Evolutionary conservation across 2,888 invertebrate species (phyloP).

Genomic region (Drosophila rubida): DNA sequence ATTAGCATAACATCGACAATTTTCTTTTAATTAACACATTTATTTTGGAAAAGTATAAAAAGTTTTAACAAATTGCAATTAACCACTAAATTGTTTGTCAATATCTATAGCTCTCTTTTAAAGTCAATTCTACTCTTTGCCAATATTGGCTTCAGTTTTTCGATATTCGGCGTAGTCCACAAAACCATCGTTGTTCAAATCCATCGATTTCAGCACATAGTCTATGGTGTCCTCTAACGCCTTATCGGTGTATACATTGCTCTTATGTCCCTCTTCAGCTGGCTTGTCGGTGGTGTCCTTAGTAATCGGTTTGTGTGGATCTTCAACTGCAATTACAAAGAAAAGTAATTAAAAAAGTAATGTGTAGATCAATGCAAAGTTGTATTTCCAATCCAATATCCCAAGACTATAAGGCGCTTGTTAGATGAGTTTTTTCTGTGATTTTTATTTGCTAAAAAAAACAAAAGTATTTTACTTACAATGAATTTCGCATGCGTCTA

Average conservation of each 20-base stretch:
- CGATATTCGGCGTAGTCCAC: conserved; percentile 89
- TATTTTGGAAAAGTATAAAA: conserved; percentile 49
- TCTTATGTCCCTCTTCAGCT: conserved; percentile 57
- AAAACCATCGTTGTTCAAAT: conserved; percentile 90
- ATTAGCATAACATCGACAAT: neutral
- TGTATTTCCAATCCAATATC: neutral
- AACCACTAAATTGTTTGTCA: conserved; percentile 14
- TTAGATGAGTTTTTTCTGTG: conserved; percentile 15
- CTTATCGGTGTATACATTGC: conserved; percentile 86
- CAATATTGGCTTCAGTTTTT: conserved; percentile 65
- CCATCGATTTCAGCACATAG: conserved; percentile 88
- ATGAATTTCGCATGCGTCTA: conserved; percentile 54
- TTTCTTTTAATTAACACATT: conserved; percentile 12
- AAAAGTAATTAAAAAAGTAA: neutral
- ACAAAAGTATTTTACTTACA: conserved; percentile 46
- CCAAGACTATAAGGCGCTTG: conserved; percentile 5
- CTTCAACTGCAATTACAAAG: conserved; percentile 54
- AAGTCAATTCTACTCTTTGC: conserved; percentile 46
- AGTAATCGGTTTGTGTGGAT: conserved; percentile 35
- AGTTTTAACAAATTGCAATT: conserved; percentile 33
- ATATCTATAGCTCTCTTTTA: conserved; percentile 24
- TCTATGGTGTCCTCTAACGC: conserved; percentile 87
- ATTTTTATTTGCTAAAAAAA: conserved; percentile 64
- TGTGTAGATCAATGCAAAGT: neutral
- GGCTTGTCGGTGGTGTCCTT: conserved; percentile 16